phyloP scores from a whole-genome alignment of 2,113 vertebrate species.

The Macrotus californicus region DNA sequence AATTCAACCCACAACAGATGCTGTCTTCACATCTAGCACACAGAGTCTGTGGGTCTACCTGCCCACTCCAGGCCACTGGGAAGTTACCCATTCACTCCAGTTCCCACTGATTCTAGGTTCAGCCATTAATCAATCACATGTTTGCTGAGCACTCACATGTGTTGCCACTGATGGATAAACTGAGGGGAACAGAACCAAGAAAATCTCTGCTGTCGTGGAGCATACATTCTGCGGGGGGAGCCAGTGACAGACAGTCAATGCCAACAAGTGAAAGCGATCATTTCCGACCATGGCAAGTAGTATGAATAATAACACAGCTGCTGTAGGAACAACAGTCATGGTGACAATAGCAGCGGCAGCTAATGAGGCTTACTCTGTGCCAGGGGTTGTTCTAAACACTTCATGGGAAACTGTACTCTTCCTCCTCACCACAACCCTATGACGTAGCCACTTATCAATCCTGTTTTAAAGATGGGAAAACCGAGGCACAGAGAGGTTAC shows the following conservation, averaged over 20 bases:
- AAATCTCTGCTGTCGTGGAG: rapidly evolving
- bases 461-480: neutral
- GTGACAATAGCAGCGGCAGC: rapidly evolving
- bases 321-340: rapidly evolving
- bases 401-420: rapidly evolving
- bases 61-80: neutral
- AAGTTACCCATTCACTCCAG: neutral
- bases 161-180: neutral
- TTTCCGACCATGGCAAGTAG: neutral
- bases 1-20: neutral
- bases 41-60: neutral
- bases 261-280: neutral
- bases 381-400: neutral
- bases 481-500: neutral
- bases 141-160: neutral
- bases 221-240: neutral
- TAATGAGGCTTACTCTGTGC: rapidly evolving
- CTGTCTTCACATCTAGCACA: neutral
- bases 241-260: neutral
- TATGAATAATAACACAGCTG: neutral
- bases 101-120: neutral
- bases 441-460: neutral
- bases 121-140: too few species aligned
- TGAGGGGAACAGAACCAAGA: neutral
- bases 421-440: neutral